Evolutionary conservation across 1,140 invertebrate species (phyloP).

Genomic region (Meloidogyne hapla): DNA sequence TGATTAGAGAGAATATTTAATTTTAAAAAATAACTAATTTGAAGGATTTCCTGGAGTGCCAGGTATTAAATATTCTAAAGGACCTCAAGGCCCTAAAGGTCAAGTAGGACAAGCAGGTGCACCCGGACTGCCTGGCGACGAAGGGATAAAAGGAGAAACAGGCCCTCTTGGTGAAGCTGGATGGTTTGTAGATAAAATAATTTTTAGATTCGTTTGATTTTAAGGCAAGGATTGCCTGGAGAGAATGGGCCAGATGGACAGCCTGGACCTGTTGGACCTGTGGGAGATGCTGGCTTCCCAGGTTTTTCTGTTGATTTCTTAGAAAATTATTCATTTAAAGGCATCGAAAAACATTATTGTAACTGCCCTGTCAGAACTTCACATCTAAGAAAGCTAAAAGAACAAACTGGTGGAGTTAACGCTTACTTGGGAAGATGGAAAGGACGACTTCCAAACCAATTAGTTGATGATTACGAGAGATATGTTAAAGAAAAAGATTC

Average conservation of each 20-base stretch:
- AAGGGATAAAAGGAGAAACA: slow-evolving; percentile 15
- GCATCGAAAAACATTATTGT: slow-evolving; percentile 34
- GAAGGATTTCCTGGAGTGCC: slow-evolving; percentile 7
- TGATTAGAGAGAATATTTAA: background rate
- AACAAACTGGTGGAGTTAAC: background rate
- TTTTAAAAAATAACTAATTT: background rate
- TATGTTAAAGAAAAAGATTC: slow-evolving; percentile 16
- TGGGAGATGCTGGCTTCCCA: slow-evolving; percentile 23
- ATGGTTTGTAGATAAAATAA: background rate
- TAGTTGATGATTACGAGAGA: slow-evolving; percentile 20
- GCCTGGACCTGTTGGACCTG: slow-evolving; percentile 1
- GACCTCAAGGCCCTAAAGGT: slow-evolving; percentile 15
- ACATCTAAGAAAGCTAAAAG: slow-evolving; percentile 22
- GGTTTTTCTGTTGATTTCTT: too few relatives aligned
- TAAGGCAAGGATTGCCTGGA: slow-evolving; percentile 31
- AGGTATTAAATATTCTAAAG: slow-evolving; percentile 21
- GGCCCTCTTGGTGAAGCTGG: slow-evolving; percentile 25
- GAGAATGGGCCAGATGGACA: slow-evolving; percentile 7
- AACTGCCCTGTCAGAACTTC: slow-evolving; percentile 33
- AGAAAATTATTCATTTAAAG: slow-evolving; percentile 32
- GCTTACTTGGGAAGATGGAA: slow-evolving; percentile 19
- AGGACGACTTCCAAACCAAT: slow-evolving; percentile 16
- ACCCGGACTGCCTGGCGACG: slow-evolving; percentile 15
- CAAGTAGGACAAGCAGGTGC: background rate
- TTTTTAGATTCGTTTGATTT: background rate